Evolutionary conservation across 2,888 invertebrate genomes (phyloP).

Genomic region (Phyto melanocephala): DNA sequence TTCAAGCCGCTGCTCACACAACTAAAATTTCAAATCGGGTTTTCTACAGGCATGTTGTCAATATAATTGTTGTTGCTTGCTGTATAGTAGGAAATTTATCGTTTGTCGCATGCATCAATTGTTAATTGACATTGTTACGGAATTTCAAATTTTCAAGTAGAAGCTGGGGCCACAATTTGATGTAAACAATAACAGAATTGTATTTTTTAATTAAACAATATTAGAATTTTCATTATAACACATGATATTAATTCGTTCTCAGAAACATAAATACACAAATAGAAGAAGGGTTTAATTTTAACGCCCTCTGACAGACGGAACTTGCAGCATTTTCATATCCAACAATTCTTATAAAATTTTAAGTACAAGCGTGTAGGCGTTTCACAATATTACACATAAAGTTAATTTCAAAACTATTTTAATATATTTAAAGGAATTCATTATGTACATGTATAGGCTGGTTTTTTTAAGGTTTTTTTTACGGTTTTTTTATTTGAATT

Average conservation of each 20-base stretch:
- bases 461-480: no score
- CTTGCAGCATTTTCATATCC: not conserved
- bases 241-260: not conserved
- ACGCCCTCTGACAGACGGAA: not conserved
- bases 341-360: not conserved
- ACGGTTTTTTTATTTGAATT: no score
- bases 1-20: not conserved
- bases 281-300: not conserved
- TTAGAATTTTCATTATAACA: not conserved
- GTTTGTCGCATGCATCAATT: not conserved
- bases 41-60: not conserved
- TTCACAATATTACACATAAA: not conserved
- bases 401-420: not conserved
- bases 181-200: not conserved
- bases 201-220: not conserved
- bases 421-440: no score
- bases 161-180: not conserved
- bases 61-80: not conserved
- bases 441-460: no score
- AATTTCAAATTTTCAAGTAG: not conserved
- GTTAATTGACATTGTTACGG: constrained; percentile 17
- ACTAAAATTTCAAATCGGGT: not conserved
- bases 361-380: not conserved
- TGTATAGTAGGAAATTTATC: not conserved
- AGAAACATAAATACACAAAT: not conserved